phyloP scores from a whole-genome alignment of 2,888 invertebrate genomes.

The Helicoverpa assulta region DNA sequence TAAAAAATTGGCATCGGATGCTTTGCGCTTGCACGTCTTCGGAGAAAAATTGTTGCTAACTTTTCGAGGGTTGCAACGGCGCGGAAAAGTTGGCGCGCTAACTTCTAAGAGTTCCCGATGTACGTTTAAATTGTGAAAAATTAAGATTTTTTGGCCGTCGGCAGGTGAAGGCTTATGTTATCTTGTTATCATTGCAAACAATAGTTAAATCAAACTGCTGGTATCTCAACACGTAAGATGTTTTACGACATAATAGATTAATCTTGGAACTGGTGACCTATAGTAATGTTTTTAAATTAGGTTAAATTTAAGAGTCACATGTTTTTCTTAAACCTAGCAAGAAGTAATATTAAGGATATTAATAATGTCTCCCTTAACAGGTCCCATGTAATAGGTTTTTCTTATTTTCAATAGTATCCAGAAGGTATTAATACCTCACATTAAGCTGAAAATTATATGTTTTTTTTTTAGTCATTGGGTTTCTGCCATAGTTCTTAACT shows the following conservation, averaged over 20 bases:
- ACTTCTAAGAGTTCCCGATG: constrained; percentile 47
- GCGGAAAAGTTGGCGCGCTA: constrained; percentile 50
- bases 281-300: constrained; percentile 8
- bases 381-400: no score
- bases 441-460: no score
- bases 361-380: no score
- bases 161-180: constrained; percentile 66
- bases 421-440: no score
- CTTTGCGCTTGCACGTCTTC: constrained; percentile 55
- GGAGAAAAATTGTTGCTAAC: constrained; percentile 65
- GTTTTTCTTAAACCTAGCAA: no score
- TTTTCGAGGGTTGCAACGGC: constrained; percentile 60
- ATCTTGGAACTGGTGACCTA: constrained; percentile 50
- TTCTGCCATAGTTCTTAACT: no score
- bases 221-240: constrained; percentile 60
- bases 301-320: neutral
- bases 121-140: constrained; percentile 57
- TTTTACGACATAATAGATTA: constrained; percentile 55
- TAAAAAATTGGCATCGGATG: constrained; percentile 58
- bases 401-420: no score
- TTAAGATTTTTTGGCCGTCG: constrained; percentile 58
- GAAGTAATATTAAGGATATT: no score
- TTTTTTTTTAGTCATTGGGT: no score
- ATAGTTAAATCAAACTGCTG: constrained; percentile 70
- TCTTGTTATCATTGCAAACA: constrained; percentile 78